Evolutionary conservation across 2,797 vertebrate species (phyloP).

Genomic region (Pangasius djambal): DNA sequence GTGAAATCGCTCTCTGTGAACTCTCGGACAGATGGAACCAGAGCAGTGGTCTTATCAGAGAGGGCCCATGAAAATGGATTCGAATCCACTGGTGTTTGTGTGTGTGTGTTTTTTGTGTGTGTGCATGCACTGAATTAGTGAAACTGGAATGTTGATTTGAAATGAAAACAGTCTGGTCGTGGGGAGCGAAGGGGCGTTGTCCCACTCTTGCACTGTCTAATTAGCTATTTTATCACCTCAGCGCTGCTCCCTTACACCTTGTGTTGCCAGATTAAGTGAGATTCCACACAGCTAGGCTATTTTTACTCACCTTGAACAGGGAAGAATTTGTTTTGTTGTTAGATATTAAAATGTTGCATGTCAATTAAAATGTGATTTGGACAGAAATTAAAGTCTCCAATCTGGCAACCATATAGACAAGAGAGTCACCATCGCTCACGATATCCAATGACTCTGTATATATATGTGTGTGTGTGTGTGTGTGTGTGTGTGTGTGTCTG

Average conservation of each 20-base stretch:
- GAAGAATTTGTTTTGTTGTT: not conserved
- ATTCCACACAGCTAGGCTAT: not conserved
- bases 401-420: not conserved
- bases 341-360: not conserved
- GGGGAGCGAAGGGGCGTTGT: not conserved
- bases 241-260: not conserved
- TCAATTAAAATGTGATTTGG: not conserved
- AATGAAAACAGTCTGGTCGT: not conserved
- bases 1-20: not conserved
- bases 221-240: constrained; percentile 23
- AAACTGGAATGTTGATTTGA: not conserved
- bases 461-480: too few species aligned
- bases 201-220: not conserved
- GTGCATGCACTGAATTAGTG: not conserved
- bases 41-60: not conserved
- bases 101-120: not conserved
- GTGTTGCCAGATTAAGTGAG: constrained; percentile 26
- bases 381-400: not conserved
- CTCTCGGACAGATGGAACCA: not conserved
- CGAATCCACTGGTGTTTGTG: not conserved
- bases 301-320: not conserved
- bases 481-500: not conserved
- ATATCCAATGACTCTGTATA: not conserved
- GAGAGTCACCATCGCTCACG: not conserved
- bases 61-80: not conserved